Conservation (phyloP, 2,797 vertebrate genomes). For the Xenopus petersii region DNA sequence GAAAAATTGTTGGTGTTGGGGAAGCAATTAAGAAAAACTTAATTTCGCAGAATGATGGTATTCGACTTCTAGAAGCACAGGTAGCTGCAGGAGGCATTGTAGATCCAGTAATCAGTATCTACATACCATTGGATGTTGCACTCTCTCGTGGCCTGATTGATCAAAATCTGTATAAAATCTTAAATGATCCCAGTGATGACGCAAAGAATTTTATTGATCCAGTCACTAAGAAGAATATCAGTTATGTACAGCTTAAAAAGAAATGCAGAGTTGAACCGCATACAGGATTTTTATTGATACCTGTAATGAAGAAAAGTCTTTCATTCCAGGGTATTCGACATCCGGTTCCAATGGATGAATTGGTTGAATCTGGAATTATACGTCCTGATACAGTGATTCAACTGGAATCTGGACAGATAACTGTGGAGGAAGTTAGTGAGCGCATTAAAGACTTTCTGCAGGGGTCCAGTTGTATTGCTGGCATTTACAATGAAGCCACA, state of each 20-base stretch:
- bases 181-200: conserved; percentile 70
- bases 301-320: conserved; percentile 74
- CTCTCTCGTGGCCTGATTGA: conserved; percentile 80
- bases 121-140: conserved; percentile 83
- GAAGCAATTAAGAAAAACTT: conserved; percentile 89
- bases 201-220: conserved; percentile 85
- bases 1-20: conserved; percentile 75
- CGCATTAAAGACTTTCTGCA: conserved; percentile 85
- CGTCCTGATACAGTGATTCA: conserved; percentile 71
- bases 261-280: conserved; percentile 81
- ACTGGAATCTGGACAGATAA: conserved; percentile 74
- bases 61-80: conserved; percentile 88
- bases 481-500: conserved; percentile 88
- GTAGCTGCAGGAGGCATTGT: conserved; percentile 86
- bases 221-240: conserved; percentile 74
- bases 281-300: conserved; percentile 82
- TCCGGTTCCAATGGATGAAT: conserved; percentile 71
- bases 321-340: conserved; percentile 83
- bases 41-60: conserved; percentile 76
- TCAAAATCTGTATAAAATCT: conserved; percentile 72
- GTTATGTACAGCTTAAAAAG: conserved; percentile 80
- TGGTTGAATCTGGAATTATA: conserved; percentile 78
- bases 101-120: conserved; percentile 85
- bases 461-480: conserved; percentile 90
- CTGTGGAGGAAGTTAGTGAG: conserved; percentile 78